Evolutionary conservation across 2,797 vertebrate genomes (phyloP), one percentile per base, ranked within the genome.

Genomic region (Cyprinodon diabolis): DNA sequence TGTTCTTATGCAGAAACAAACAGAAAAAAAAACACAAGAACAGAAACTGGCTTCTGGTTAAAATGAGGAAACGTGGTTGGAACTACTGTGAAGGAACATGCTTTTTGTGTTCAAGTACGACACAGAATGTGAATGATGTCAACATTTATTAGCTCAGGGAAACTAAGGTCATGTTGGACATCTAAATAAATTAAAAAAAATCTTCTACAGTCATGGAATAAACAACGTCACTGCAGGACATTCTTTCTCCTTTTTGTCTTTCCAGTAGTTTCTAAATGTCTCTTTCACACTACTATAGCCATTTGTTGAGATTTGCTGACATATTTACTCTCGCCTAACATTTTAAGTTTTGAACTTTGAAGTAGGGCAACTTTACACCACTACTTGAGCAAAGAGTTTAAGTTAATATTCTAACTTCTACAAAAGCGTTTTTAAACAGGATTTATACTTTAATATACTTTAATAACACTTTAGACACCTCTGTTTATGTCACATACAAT

Each of bases 21-120:
- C 66, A 43, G 40, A 63, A 78, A 69, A 23, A 25, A 15, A 51
- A 52, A 10, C 21, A 73, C 69, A 17, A 19, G 54, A 62, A n/a
- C 37, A 66, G 47, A 25, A 17, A 66, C 58, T 58, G 60, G 66
- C 25, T 14, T 62, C 2, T 17, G 0, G 3, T 74, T 45, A 72
- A 69, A 76, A 88, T 83, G 60, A 72, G 74, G 68, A 75, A n/a
- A 17, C 57, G 55, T 14, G 66, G 69, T n/a, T 25, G 21, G 45
- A 51, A 65, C 14, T 63, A 58, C 68, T 66, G 52, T 70, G 57
- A 78, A 80, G 51, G 40, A 71, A 62, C 40, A 57, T n/a, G 15
- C 45, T 21, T 74, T 66, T 69, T 77, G 5, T 49, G 52, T 72
- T 76, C 48, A 37, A 52, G 48, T 71, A 25, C 23, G 6, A 47